Evolutionary conservation across 2,113 vertebrate genomes (phyloP), one percentile per base, ranked within the genome.

Genomic region (Zosterops pallidus): DNA sequence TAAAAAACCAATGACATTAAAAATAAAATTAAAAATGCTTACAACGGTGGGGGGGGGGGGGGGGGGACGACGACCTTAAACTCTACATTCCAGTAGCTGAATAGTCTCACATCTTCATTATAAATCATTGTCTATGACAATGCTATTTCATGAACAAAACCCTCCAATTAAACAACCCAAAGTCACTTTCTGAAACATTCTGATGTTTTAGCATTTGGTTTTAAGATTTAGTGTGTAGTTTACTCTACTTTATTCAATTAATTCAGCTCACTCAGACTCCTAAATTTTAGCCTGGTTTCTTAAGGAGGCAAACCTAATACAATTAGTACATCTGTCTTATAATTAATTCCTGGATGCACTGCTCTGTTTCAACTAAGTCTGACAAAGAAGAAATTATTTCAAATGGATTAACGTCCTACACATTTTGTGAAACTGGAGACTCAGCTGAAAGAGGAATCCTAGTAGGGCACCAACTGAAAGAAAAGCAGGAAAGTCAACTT

Each of bases 121-220:
- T 20, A 86, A 89, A 89, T 44, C 17, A 90, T 8, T 62, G 49
- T 22, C 59, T 49, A 18, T 16, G 11, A 74, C 39, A 86, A 92
- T 14, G 10, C 17, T 89, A 56, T 59, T 63, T 67, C 22, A 52
- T 69, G 5, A 82, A 79, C 37, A 86, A 84, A 78, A 1, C 8
- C 15, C 47, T 89, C 19, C 50, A 71, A 60, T 35, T 41, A 76
- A 87, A 76, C 14, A 87, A 11, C 11, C 12, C 29, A 82, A 92
- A 89, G 65, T 72, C n/a, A 89, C 37, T 79, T 85, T 87, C 86
- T 69, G 29, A 94, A 87, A 84, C n/a, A 68, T 78, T 86, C 31
- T 72, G 37, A 65, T 75, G 26, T 22, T 87, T 91, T 39, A 76
- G 37, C 28, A 83, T 53, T 93, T 6, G 18, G 15, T 16, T 94